Evolutionary conservation across 2,888 invertebrate genomes (phyloP), one percentile per base, ranked within the genome.

Genomic region (Therioaphis trifolii): DNA sequence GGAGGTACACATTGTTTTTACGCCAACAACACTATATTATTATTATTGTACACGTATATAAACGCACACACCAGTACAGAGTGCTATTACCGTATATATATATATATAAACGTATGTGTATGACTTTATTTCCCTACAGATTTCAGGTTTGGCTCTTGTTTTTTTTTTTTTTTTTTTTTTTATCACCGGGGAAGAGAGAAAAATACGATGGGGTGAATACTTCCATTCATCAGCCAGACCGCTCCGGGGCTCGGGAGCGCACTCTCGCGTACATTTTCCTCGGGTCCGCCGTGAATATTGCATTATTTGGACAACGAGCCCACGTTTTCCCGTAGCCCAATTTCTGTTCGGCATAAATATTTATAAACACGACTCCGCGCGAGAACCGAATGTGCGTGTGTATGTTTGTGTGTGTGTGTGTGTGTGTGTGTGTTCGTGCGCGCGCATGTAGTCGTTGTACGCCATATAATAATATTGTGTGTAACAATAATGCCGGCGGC

Each of bases 41-140:
- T 12, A 15, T 15, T 15, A 49, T 49, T 5, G 18, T n/a, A 5
- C 4, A 4, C n/a, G 52, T n/a, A 52, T 7, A n/a, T n/a, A 46
- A 9, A 18, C 27, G 5, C 24, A 27, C 69, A 15, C 24, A 24
- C 69, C 3, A 5, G 4, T 21, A n/a, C 18, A 15, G 15, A 27
- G 27, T 46, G 55, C 68, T 68, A 68, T 66, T 78, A 78, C 52
- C 58, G 55, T 58, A 58, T 35, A 35, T 35, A 35, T 7, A 7
- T 35, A n/a, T 35, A 35, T 35, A 7, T 7, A 7, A 35, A 7
- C 35, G 35, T 35, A 35, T 35, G 35, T 35, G 43, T 63, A 69
- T 69, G 66, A 79, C 79, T 79, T 68, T 69, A 79, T 79, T 79
- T 79, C 79, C 79, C 79, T 55, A 55, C 52, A 69, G 79, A 79